Conservation (phyloP, 2,888 invertebrate species). For the Cheilosia scutellata region DNA sequence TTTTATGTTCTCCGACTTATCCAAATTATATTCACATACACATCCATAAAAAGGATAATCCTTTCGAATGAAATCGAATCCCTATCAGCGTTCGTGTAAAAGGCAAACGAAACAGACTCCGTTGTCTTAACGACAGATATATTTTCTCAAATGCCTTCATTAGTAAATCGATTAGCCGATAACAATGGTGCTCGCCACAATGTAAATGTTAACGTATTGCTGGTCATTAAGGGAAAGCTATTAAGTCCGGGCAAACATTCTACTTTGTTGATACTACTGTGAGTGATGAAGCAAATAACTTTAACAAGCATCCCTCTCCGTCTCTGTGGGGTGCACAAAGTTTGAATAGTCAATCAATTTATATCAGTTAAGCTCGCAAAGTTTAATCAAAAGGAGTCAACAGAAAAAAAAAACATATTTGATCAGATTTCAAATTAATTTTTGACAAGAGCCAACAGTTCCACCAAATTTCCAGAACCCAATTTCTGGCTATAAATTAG, state of each 20-base stretch:
- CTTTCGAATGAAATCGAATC: constrained; percentile 19
- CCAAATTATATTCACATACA: no score
- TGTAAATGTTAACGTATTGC: constrained; percentile 45
- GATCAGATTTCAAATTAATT: neutral
- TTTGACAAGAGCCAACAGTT: neutral
- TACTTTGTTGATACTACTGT: neutral
- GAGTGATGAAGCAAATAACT: neutral
- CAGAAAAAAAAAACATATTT: neutral
- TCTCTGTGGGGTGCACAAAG: no score
- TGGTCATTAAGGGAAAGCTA: constrained; percentile 38
- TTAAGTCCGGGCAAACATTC: neutral
- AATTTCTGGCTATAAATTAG: constrained; percentile 13
- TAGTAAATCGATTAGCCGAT: constrained; percentile 62
- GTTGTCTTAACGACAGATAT: constrained; percentile 45
- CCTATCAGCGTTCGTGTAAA: neutral
- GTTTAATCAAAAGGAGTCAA: neutral
- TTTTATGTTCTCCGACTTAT: no score
- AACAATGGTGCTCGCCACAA: constrained; percentile 50
- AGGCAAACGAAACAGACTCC: constrained; percentile 10
- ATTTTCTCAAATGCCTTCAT: constrained; percentile 48
- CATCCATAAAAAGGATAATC: constrained; percentile 15
- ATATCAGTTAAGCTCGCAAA: no score
- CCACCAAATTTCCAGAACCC: neutral
- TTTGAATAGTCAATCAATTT: no score
- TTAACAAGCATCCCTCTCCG: neutral